Percentiles rank a stretch among this genome's conserved stretches.
Conservation (phyloP, 2,113 vertebrate species). For the Vanacampus margaritifer region DNA sequence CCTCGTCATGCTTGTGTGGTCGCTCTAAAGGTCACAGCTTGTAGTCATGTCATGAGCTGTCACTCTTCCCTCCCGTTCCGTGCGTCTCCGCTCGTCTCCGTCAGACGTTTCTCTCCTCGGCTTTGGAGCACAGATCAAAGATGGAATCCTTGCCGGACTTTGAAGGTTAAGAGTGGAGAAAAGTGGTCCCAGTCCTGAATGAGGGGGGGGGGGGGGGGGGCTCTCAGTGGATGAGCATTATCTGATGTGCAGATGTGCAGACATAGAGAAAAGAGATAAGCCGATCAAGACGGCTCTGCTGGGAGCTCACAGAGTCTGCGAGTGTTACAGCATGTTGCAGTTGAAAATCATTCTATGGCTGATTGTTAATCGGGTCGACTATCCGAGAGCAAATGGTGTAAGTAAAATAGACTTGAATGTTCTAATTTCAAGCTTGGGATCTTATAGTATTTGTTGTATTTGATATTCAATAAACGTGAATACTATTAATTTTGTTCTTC, state of each 20-base stretch:
- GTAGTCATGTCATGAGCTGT: slow-evolving; percentile 79
- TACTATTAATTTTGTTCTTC: neutral
- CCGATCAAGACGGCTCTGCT: slow-evolving; percentile 28
- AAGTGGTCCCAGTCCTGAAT: slow-evolving; percentile 37
- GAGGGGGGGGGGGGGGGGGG: neutral
- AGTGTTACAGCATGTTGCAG: slow-evolving; percentile 36
- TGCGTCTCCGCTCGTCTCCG: slow-evolving; percentile 54
- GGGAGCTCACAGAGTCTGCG: slow-evolving; percentile 22
- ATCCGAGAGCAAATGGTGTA: slow-evolving; percentile 19
- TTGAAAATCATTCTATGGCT: slow-evolving; percentile 10
- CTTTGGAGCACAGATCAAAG: slow-evolving; percentile 66
- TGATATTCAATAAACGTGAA: neutral
- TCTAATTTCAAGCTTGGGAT: neutral
- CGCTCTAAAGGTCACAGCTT: slow-evolving; percentile 74
- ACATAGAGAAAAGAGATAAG: slow-evolving; percentile 8
- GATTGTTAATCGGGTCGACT: slow-evolving; percentile 20
- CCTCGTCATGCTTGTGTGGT: slow-evolving; percentile 74
- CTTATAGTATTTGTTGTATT: neutral
- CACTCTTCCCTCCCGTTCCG: slow-evolving; percentile 54
- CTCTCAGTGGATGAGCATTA: slow-evolving; percentile 11
- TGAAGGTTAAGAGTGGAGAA: slow-evolving; percentile 66
- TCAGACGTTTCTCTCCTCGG: slow-evolving; percentile 56
- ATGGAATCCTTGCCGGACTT: slow-evolving; percentile 59
- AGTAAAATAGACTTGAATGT: neutral
- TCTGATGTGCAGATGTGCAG: slow-evolving; percentile 26